Conservation (phyloP, 2,888 invertebrate genomes). For the Thumatha senex region DNA sequence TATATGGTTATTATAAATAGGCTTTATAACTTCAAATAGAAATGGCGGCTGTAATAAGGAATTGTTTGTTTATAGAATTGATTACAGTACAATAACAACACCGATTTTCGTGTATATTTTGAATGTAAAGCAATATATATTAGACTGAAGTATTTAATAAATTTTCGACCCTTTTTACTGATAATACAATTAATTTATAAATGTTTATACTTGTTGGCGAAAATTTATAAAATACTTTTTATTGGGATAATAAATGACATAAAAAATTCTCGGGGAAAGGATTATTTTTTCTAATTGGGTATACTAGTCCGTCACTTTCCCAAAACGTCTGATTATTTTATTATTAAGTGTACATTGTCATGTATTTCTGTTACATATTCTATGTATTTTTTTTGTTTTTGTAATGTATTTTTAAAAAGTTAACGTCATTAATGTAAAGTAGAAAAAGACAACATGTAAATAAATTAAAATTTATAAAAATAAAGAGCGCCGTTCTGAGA, state of each 20-base stretch:
- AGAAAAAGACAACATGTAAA: constrained; percentile 80
- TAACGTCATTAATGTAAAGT: constrained; percentile 82
- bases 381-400: constrained; percentile 66
- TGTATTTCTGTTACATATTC: constrained; percentile 71
- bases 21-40: constrained; percentile 48
- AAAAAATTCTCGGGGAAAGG: constrained; percentile 52
- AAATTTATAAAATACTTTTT: constrained; percentile 74
- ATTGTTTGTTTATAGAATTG: constrained; percentile 65
- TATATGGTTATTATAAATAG: no score
- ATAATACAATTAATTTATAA: constrained; percentile 61
- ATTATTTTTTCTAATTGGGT: constrained; percentile 79
- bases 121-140: constrained; percentile 77
- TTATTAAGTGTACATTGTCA: constrained; percentile 67
- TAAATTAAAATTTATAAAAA: constrained; percentile 83
- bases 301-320: constrained; percentile 77
- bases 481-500: constrained; percentile 79
- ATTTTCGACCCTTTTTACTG: constrained; percentile 63
- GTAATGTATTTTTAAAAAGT: constrained; percentile 82
- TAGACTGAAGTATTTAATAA: constrained; percentile 79
- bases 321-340: constrained; percentile 59
- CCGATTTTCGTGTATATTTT: constrained; percentile 71
- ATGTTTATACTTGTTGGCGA: constrained; percentile 61
- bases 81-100: constrained; percentile 61
- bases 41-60: constrained; percentile 55
- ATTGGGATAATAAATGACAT: constrained; percentile 48